These are phyloP conservation scores for Rhinopomastus cyanomelas DNA, from an alignment of 2,113 vertebrate genomes.

Conservation along the genomic window DNA sequence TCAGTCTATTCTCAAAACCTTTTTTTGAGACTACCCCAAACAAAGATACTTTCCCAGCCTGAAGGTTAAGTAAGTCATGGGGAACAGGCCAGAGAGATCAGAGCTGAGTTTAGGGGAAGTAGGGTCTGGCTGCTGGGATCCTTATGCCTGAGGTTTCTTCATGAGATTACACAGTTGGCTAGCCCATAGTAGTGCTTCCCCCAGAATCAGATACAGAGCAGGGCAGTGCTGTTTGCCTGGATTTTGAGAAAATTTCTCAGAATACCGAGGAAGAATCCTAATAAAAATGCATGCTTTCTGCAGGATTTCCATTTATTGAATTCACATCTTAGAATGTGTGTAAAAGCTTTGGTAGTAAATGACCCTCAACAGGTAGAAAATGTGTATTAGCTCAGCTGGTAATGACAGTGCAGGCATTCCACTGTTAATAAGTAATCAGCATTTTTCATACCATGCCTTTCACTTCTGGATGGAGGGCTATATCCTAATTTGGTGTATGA, in stretches of 20 bases:
- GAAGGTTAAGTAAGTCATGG: not conserved
- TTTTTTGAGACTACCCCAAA: not conserved
- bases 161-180: not conserved
- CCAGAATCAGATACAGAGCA: not conserved
- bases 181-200: not conserved
- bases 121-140: not conserved
- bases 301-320: not conserved
- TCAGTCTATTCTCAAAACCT: fast-evolving
- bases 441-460: not conserved
- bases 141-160: not conserved
- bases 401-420: not conserved
- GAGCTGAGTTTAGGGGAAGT: not conserved
- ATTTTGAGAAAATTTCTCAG: not conserved
- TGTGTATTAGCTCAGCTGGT: not conserved
- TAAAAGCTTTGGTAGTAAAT: not conserved
- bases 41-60: not conserved
- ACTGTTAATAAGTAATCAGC: not conserved
- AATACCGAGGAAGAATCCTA: not conserved
- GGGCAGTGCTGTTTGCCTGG: not conserved
- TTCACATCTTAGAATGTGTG: not conserved
- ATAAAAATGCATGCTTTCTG: not conserved
- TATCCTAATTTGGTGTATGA: not conserved
- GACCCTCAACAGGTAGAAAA: not conserved
- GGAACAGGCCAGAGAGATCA: not conserved
- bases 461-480: not conserved